These are phyloP conservation scores for Clarias pachynema DNA, from an alignment of 2,797 vertebrate species.

Conservation along the genomic window DNA sequence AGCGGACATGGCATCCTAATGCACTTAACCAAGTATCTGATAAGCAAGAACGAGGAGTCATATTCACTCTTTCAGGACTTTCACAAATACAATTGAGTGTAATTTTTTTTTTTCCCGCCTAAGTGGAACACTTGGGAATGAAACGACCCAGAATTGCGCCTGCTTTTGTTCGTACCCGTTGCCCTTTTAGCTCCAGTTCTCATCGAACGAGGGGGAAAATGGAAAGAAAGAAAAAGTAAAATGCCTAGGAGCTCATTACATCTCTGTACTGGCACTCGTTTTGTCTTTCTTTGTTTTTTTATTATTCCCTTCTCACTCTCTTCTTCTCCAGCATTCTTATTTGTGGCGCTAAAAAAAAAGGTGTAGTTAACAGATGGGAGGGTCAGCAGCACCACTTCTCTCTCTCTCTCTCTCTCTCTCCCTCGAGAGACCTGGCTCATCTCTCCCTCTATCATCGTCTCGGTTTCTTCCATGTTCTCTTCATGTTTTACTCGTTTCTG, in stretches of 20 bases:
- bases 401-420: conserved; percentile 49
- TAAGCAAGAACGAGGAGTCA: conserved; percentile 46
- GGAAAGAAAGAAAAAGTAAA: conserved; percentile 26
- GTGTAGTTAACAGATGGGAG: conserved; percentile 79
- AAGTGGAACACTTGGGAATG: conserved; percentile 79
- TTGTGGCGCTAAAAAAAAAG: conserved; percentile 62
- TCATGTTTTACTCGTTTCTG: conserved; percentile 18
- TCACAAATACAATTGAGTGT: conserved; percentile 51
- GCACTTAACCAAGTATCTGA: conserved; percentile 30
- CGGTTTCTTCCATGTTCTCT: conserved; percentile 35
- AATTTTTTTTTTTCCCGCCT: conserved; percentile 69
- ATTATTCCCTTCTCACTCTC: background rate
- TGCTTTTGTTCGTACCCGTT: conserved; percentile 74
- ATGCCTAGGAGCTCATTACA: conserved; percentile 71
- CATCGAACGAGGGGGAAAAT: conserved; percentile 61
- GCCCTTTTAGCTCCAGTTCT: conserved; percentile 77
- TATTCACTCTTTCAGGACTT: conserved; percentile 54
- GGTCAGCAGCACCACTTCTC: conserved; percentile 72
- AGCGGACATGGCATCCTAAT: background rate
- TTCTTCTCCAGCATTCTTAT: conserved; percentile 60
- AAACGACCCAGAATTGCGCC: conserved; percentile 79
- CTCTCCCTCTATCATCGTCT: conserved; percentile 59
- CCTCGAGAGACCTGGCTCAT: conserved; percentile 73
- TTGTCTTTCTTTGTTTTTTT: conserved; percentile 58
- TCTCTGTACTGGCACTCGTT: conserved; percentile 72